A percentile compares a stretch with the other conserved stretches of the same genome.
phyloP scores from a whole-genome alignment of 2,113 vertebrate species.

The Malurus melanocephalus region DNA sequence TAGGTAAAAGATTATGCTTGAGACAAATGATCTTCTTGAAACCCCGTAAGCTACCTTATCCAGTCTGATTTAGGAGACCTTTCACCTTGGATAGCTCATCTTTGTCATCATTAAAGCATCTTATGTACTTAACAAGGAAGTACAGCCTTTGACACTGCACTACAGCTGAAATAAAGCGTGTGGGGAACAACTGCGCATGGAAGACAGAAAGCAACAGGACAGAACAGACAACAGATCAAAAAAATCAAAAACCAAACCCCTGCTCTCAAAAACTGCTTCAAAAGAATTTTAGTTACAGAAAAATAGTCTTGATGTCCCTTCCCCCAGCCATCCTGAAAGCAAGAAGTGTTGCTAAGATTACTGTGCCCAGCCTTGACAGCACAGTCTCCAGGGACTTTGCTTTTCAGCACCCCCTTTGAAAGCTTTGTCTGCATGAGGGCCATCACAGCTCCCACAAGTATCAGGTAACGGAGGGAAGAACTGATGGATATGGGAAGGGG shows the following conservation, averaged over 20 bases:
- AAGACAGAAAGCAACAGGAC: not conserved
- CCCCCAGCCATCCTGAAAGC: conserved; percentile 41
- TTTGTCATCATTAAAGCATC: conserved; percentile 58
- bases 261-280: not conserved
- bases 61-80: conserved; percentile 59
- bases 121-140: conserved; percentile 51
- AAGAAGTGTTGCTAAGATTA: conserved; percentile 71
- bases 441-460: conserved; percentile 91
- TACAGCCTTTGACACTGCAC: conserved; percentile 10
- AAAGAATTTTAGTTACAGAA: not conserved
- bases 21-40: conserved; percentile 53
- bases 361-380: conserved; percentile 56
- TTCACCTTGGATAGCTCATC: conserved; percentile 49
- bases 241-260: not conserved
- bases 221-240: not conserved
- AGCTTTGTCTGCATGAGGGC: conserved; percentile 87
- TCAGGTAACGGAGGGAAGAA: conserved; percentile 82
- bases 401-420: conserved; percentile 91
- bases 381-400: conserved; percentile 75
- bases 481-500: conserved; percentile 60
- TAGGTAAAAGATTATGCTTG: conserved; percentile 51
- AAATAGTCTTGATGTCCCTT: not conserved
- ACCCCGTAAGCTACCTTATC: conserved; percentile 34
- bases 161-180: not conserved
- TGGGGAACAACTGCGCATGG: not conserved